phyloP scores from a whole-genome alignment of 2,797 vertebrate species.

The Acanthurus tractus region DNA sequence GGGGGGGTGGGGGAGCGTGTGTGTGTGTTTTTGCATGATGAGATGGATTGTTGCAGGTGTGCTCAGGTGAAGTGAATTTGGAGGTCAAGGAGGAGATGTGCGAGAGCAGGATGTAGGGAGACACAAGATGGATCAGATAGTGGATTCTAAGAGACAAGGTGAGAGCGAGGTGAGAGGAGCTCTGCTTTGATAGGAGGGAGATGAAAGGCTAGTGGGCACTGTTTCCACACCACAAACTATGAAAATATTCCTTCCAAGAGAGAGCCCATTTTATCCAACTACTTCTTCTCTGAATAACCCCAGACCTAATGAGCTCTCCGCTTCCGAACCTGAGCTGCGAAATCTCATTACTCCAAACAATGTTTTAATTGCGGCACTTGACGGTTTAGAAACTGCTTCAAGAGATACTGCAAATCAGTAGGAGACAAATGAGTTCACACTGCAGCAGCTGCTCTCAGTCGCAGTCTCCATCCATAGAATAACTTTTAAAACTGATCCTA shows the following conservation, averaged over 20 bases:
- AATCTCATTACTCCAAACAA: conserved; percentile 52
- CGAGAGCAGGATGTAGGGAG: conserved; percentile 42
- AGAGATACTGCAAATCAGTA: conserved; percentile 25
- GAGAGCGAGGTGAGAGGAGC: conserved; percentile 26
- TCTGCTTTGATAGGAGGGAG: conserved; percentile 25
- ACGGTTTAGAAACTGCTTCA: conserved; percentile 34
- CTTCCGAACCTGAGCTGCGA: conserved; percentile 32
- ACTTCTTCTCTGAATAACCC: neutral
- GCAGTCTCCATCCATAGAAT: conserved; percentile 9
- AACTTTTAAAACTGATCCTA: conserved; percentile 26
- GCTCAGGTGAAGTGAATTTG: conserved; percentile 45
- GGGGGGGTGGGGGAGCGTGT: conserved; percentile 20
- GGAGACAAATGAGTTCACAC: conserved; percentile 32
- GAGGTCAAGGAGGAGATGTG: conserved; percentile 58
- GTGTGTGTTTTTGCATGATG: conserved; percentile 65
- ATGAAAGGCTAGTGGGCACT: conserved; percentile 22
- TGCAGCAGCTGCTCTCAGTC: conserved; percentile 22
- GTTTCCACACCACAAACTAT: conserved; percentile 6
- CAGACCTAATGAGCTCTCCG: conserved; percentile 43
- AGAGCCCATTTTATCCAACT: conserved; percentile 4
- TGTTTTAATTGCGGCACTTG: conserved; percentile 67
- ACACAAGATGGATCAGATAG: conserved; percentile 51
- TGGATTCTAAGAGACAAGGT: conserved; percentile 33
- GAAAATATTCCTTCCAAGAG: conserved; percentile 9
- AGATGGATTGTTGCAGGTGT: conserved; percentile 73